These are phyloP conservation scores for Oikopleura dioica DNA, from an alignment of 23 tunicate species.

Conservation along the genomic window DNA sequence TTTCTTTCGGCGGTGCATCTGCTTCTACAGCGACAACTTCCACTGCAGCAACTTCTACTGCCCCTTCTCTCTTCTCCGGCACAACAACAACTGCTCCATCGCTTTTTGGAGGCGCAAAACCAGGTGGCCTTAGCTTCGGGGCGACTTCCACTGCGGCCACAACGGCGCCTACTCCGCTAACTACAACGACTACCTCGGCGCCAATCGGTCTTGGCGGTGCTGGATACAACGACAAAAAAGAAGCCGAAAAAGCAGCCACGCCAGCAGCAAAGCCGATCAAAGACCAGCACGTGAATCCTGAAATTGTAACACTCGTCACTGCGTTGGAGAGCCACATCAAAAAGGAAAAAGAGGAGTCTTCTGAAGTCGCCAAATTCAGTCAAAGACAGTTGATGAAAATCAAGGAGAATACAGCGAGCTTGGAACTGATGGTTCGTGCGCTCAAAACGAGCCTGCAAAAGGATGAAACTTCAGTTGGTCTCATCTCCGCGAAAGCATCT, in stretches of 20 bases:
- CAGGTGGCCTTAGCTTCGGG: too few species aligned
- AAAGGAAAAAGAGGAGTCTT: constrained; percentile 7
- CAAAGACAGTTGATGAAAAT: constrained; percentile 5
- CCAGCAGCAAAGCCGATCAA: neutral
- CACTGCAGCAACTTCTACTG: too few species aligned
- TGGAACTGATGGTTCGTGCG: neutral
- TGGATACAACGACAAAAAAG: neutral
- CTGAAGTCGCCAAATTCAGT: neutral
- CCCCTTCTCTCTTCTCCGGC: too few species aligned
- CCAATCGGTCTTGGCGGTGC: neutral
- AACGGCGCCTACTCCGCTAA: neutral
- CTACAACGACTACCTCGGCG: neutral
- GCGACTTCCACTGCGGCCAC: neutral
- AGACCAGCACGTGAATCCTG: neutral
- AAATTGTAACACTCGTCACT: neutral
- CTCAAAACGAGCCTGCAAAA: neutral
- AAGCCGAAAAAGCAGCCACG: neutral
- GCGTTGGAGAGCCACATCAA: neutral
- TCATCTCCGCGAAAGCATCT: neutral
- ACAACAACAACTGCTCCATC: neutral
- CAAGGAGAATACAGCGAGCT: neutral
- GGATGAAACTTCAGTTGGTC: neutral
- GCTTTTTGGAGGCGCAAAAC: neutral
- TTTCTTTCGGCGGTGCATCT: neutral
- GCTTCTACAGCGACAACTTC: neutral